Percentiles rank a stretch among this genome's conserved stretches.
Conservation (phyloP, 2,113 vertebrate genomes). For the Eurystomus gularis region DNA sequence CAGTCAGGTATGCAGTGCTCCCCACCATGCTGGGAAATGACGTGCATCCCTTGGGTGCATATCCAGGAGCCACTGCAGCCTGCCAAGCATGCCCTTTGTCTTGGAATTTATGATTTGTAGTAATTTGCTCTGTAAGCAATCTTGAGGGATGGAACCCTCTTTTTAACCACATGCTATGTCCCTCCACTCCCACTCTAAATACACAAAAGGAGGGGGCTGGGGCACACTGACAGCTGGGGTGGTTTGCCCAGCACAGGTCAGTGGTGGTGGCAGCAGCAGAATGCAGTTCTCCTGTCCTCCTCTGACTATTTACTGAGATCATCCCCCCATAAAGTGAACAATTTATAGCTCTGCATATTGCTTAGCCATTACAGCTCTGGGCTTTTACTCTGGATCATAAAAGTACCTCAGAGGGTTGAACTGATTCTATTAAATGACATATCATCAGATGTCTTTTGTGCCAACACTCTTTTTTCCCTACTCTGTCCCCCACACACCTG, state of each 20-base stretch:
- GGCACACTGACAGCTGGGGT: background rate
- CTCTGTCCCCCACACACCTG: background rate
- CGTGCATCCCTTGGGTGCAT: no score
- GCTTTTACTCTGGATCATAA: background rate
- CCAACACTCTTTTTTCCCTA: background rate
- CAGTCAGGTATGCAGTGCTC: background rate
- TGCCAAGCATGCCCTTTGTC: background rate
- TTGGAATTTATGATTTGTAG: background rate
- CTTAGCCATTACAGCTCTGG: background rate
- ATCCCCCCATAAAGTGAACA: background rate
- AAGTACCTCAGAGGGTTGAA: background rate
- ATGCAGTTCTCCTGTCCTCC: background rate
- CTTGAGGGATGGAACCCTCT: background rate
- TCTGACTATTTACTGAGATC: background rate
- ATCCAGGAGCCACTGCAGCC: background rate
- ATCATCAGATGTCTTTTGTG: background rate
- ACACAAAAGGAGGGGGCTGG: background rate
- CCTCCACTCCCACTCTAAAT: background rate
- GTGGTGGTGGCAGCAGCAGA: background rate
- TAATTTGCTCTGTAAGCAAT: background rate
- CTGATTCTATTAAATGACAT: background rate
- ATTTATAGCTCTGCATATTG: background rate
- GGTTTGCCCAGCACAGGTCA: background rate
- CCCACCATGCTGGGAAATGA: background rate
- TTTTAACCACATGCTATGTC: background rate